Conservation (phyloP, 2,113 vertebrate genomes). For the Argyrosomus japonicus region DNA sequence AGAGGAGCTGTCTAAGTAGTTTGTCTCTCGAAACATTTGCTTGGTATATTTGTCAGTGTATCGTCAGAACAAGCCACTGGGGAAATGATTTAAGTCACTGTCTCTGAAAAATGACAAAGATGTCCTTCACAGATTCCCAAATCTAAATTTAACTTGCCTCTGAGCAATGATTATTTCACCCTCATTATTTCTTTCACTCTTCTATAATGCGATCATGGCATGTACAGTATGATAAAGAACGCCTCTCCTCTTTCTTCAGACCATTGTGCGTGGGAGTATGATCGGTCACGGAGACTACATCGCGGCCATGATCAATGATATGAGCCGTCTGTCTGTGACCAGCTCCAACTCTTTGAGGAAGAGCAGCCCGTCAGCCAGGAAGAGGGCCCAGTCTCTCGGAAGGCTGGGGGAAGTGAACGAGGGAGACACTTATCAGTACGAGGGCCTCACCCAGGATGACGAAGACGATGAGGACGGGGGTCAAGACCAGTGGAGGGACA, state of each 20-base stretch:
- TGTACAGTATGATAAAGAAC: constrained; percentile 53
- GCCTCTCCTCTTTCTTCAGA: constrained; percentile 82
- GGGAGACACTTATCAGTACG: constrained; percentile 90
- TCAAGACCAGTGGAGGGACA: constrained; percentile 89
- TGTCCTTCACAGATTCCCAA: constrained; percentile 66
- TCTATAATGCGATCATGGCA: constrained; percentile 46
- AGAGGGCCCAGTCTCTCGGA: constrained; percentile 93
- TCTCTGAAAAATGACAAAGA: constrained; percentile 68
- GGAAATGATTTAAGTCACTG: constrained; percentile 48
- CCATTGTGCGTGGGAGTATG: constrained; percentile 94
- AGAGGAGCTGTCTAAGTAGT: constrained; percentile 18
- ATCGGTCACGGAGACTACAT: constrained; percentile 94
- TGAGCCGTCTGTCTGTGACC: constrained; percentile 95
- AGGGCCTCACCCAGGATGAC: constrained; percentile 87
- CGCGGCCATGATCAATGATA: constrained; percentile 92
- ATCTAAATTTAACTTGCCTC: constrained; percentile 76
- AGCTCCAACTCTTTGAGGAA: constrained; percentile 96
- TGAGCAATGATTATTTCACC: constrained; percentile 65
- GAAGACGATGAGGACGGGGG: constrained; percentile 73
- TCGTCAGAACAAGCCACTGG: constrained; percentile 43
- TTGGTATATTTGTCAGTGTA: constrained; percentile 48
- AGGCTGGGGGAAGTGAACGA: constrained; percentile 92
- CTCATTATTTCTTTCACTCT: constrained; percentile 60
- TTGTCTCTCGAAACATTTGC: constrained; percentile 21
- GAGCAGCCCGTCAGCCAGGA: constrained; percentile 90